phyloP scores from a whole-genome alignment of 1,140 invertebrate species.

The Sycophaga agraensis region DNA sequence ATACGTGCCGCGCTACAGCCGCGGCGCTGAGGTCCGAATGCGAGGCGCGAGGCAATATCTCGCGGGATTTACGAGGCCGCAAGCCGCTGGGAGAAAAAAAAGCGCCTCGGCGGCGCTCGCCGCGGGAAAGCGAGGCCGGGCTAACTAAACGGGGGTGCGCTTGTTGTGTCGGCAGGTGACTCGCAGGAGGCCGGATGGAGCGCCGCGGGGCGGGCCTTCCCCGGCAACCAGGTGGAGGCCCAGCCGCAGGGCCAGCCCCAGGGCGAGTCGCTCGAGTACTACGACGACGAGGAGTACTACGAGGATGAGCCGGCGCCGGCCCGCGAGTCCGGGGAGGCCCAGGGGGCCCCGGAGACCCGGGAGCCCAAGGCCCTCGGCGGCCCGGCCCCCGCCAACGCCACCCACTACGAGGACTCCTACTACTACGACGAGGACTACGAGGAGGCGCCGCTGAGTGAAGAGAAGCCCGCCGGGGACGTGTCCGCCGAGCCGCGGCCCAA shows the following conservation, averaged over 20 bases:
- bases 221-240: not conserved
- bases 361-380: not conserved
- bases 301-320: slow-evolving; percentile 1
- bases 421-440: slow-evolving; percentile 16
- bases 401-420: slow-evolving; percentile 11
- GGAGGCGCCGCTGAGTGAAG: not conserved
- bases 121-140: no score
- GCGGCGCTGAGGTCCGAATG: no score
- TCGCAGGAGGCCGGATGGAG: no score
- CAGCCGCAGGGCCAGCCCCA: not conserved
- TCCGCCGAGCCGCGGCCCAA: not conserved
- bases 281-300: slow-evolving; percentile 24
- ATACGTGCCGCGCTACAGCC: no score
- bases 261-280: slow-evolving; percentile 9
- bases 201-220: no score
- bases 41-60: no score
- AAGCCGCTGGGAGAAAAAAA: no score
- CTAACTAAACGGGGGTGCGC: no score
- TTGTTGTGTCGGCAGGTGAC: no score
- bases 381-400: not conserved
- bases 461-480: not conserved
- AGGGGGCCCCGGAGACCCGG: not conserved
- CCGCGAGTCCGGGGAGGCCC: no score
- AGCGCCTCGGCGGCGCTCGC: no score
- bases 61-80: no score